Percentiles rank a stretch among this genome's conserved stretches.
Conservation (phyloP, 2,888 invertebrate genomes). For the Odontocerum albicorne region DNA sequence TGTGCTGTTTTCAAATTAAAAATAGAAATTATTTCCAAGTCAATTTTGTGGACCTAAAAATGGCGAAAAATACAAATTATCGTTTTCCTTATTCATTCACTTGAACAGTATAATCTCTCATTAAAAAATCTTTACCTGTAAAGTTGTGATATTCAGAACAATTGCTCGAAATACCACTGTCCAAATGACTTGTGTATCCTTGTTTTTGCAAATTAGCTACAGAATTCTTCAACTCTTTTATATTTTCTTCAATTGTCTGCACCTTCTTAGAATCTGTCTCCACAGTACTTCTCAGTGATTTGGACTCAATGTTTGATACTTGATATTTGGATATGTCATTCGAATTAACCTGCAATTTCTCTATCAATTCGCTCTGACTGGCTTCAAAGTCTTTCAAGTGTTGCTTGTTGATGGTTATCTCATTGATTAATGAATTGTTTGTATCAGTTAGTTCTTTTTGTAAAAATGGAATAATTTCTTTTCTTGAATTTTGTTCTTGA, state of each 20-base stretch:
- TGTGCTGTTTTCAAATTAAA: too few relatives aligned
- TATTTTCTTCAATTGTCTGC: slow-evolving; percentile 50
- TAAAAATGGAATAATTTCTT: slow-evolving; percentile 37
- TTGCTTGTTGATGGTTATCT: slow-evolving; percentile 48
- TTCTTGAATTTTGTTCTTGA: slow-evolving; percentile 30
- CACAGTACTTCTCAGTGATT: slow-evolving; percentile 52
- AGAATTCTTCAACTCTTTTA: slow-evolving; percentile 45
- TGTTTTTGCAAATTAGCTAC: slow-evolving; percentile 39
- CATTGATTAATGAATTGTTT: slow-evolving; percentile 44
- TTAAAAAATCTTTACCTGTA: too few relatives aligned
- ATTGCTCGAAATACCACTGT: slow-evolving; percentile 7
- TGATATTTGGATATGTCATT: slow-evolving; percentile 51
- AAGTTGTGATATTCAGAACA: too few relatives aligned
- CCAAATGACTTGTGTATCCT: slow-evolving; percentile 42
- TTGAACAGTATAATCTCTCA: too few relatives aligned
- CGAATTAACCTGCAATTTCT: slow-evolving; percentile 40
- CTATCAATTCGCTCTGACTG: slow-evolving; percentile 39
- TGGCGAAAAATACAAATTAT: too few relatives aligned
- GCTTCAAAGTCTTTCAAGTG: slow-evolving; percentile 42
- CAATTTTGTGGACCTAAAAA: too few relatives aligned
- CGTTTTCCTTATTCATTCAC: too few relatives aligned
- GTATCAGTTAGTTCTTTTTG: slow-evolving; percentile 42
- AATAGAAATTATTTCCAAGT: too few relatives aligned
- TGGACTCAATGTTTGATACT: slow-evolving; percentile 52
- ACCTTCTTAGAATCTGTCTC: slow-evolving; percentile 56